Base-by-base conservation (phyloP, 1,140 invertebrate species). In the Pachypsylla venusta region DNA sequence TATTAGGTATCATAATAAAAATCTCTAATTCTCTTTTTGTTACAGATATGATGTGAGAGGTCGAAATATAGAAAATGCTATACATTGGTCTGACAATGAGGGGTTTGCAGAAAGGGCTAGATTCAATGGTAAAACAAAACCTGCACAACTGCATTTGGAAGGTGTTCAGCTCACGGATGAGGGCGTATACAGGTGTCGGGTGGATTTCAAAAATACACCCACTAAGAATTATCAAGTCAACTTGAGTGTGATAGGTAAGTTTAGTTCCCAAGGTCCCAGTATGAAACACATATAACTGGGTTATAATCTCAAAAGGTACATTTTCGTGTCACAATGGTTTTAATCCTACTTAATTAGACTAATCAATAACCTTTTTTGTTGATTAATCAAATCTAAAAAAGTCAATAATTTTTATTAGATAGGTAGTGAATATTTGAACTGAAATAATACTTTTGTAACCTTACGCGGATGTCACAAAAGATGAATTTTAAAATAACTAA, bases 191-290 rank as follows among this genome's bases (percentile, higher is more conserved):
- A 77, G 82, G 64, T 92, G 89, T 68, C 75, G 89, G 60, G 84
- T 92, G 25, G 89, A 93, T 71, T 92, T 89, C 66, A 77, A 84
- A 40, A 82, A 89, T 67, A 85, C 85, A 1, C 88, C 88, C 1
- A 92, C 89, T 0, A 79, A 81, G 62, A 92, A 92, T 70, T 87
- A 82, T 66, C 77, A 79, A 64, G 83, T 91, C 63, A 91, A 90
- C 70, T 75, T 92, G 55, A 89, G 85, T 58, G 79, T 93, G 67
- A 80, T 92, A 64, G 87, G 89, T 92, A 73, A 80, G 81, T 66
- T 56, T 42, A 48, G 39, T 40, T 48, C 24, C 25, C 20, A 27
- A 19, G 56, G 22, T 56, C 2, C 54, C 54, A 53, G 24, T 54
- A 25, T 54, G n/a, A n/a, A n/a, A n/a, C n/a, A n/a, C n/a, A n/a